Evolutionary conservation across 2,113 vertebrate genomes (phyloP), one percentile per base, ranked within the genome.

Genomic region (Neodontobutis hainanensis): DNA sequence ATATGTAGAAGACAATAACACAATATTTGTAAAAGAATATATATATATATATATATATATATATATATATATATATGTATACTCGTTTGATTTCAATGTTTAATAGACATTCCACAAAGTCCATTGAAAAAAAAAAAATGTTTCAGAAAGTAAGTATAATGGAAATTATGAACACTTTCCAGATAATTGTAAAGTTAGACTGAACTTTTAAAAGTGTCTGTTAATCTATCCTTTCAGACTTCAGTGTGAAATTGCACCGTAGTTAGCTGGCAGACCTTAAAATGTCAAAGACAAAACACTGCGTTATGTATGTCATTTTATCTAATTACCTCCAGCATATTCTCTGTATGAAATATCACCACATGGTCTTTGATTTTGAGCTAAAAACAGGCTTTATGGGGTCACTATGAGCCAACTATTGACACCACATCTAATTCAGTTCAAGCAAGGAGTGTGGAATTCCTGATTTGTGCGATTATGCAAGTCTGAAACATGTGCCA

Each of bases 291-390:
- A 35, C 12, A 36, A 53, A 53, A 35, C 5, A 35, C 32, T 14
- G 12, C 38, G 12, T 52, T 34, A 52, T 53, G 32, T 14, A 53
- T 53, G 32, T 53, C 34, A 53, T 53, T 53, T 53, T 53, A 55
- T 55, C 34, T 35, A 36, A 55, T 55, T 55, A 36, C 12, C 52
- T 36, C 52, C 52, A 14, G 34, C 34, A 36, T n/a, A 55, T 14
- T 52, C 34, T 35, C 34, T 14, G 34, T 4, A 55, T 2, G 3
- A n/a, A 59, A 66, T 47, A 46, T 68, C 57, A 6, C 61, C 45
- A 36, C 58, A 16, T 60, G 36, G 12, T 63, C 69, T 62, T 66
- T 63, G 45, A 51, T 67, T 62, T 66, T 63, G 45, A 51, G 8
- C n/a, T 12, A 52, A 32, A 52, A 34, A 32, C 27, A 32, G 19